Conservation (phyloP, 2,888 invertebrate genomes). For the Odontocerum albicorne region DNA sequence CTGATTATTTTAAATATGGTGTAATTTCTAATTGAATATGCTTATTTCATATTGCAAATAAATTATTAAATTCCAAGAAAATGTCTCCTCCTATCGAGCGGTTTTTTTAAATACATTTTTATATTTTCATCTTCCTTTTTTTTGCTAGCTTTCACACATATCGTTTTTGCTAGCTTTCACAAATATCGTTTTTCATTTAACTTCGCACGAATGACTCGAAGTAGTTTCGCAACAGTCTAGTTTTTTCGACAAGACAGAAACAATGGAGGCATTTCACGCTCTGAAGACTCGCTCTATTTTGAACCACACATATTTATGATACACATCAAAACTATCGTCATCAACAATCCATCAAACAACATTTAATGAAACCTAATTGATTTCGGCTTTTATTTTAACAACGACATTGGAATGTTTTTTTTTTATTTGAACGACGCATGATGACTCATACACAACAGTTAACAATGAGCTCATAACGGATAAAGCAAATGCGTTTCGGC, state of each 20-base stretch:
- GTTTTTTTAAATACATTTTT: too few species aligned
- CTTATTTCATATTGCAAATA: too few species aligned
- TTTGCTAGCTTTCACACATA: not conserved
- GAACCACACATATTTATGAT: too few species aligned
- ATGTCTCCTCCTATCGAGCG: too few species aligned
- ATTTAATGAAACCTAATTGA: constrained; percentile 6
- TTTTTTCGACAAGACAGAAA: constrained; percentile 2
- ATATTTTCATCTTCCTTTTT: too few species aligned
- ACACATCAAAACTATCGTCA: too few species aligned
- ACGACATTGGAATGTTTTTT: constrained; percentile 15
- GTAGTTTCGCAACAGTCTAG: too few species aligned
- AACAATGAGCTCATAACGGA: constrained; percentile 34
- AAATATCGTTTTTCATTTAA: not conserved
- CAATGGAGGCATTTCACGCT: constrained; percentile 2
- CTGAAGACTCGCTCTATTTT: not conserved
- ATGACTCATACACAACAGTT: constrained; percentile 34
- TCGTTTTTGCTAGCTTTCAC: not conserved
- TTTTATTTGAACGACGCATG: not conserved
- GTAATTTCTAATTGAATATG: too few species aligned
- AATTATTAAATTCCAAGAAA: too few species aligned
- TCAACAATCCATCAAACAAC: too few species aligned
- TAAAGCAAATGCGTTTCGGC: constrained; percentile 28
- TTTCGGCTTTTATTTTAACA: constrained; percentile 1
- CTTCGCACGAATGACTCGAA: not conserved
- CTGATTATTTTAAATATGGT: too few species aligned